Evolutionary conservation across 2,797 vertebrate genomes (phyloP).

Genomic region (Dipus sagitta): DNA sequence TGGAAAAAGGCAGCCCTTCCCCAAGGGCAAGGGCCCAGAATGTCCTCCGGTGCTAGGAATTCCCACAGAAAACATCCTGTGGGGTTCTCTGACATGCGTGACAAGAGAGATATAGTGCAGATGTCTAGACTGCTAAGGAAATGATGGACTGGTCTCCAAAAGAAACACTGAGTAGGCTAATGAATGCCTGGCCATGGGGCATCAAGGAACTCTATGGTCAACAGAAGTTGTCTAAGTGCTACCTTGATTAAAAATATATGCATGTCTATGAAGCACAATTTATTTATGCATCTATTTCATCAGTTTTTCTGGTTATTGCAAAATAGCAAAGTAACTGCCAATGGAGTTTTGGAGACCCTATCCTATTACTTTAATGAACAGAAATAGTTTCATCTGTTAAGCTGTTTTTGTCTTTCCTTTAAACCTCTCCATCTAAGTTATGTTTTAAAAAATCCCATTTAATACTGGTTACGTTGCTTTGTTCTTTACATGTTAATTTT

Average conservation of each 20-base stretch:
- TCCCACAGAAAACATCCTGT: background rate
- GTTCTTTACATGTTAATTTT: background rate
- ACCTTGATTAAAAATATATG: background rate
- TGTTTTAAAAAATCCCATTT: background rate
- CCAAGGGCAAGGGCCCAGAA: background rate
- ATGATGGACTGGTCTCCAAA: background rate
- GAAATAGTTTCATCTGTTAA: background rate
- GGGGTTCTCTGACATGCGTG: background rate
- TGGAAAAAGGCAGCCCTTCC: background rate
- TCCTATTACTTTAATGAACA: constrained; percentile 2
- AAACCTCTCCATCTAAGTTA: background rate
- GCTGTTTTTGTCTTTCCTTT: background rate
- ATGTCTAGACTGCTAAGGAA: background rate
- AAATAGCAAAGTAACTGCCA: background rate
- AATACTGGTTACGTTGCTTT: background rate
- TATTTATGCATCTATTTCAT: background rate
- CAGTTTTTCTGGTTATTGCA: background rate
- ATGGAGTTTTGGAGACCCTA: background rate
- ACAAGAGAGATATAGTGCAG: background rate
- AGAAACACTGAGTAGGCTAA: too few species aligned
- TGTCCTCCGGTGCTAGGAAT: background rate
- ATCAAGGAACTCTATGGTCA: background rate
- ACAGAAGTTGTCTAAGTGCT: background rate
- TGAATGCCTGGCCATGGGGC: too few species aligned
- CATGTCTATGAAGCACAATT: background rate